These are phyloP conservation scores for Noctua janthe DNA, from an alignment of 2,888 invertebrate genomes.

Conservation along the genomic window DNA sequence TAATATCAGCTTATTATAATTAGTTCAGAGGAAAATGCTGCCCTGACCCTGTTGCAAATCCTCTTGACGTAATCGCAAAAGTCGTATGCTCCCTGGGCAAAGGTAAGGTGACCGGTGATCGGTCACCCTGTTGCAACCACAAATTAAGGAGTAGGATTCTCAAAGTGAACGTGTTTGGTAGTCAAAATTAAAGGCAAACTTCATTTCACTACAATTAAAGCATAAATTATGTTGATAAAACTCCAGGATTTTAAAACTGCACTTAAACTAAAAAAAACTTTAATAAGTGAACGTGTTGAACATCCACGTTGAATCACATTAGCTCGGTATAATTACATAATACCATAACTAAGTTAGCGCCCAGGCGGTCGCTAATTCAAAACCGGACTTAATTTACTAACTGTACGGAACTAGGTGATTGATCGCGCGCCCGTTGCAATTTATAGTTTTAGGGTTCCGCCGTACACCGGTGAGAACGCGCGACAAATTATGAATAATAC, in stretches of 20 bases:
- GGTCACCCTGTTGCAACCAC: not conserved
- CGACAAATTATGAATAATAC: slow-evolving; percentile 84
- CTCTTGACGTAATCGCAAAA: slow-evolving; percentile 33
- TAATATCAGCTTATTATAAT: slow-evolving; percentile 38
- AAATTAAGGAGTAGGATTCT: slow-evolving; percentile 15
- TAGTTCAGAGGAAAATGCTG: slow-evolving; percentile 18
- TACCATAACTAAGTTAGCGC: slow-evolving; percentile 56
- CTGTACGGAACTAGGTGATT: slow-evolving; percentile 74
- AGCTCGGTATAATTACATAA: slow-evolving; percentile 57
- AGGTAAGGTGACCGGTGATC: slow-evolving; percentile 25
- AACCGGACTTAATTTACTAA: slow-evolving; percentile 68
- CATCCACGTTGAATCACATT: slow-evolving; percentile 44
- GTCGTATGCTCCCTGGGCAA: slow-evolving; percentile 17
- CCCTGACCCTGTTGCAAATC: slow-evolving; percentile 14
- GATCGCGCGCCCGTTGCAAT: slow-evolving; percentile 75
- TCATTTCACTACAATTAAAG: not conserved
- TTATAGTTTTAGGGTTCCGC: slow-evolving; percentile 72
- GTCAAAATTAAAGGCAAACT: not conserved
- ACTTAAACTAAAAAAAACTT: not conserved
- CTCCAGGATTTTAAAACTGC: not conserved
- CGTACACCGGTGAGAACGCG: slow-evolving; percentile 68
- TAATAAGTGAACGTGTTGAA: slow-evolving; percentile 33
- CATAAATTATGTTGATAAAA: not conserved
- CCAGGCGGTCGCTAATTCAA: slow-evolving; percentile 63
- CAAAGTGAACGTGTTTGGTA: not conserved